phyloP scores from a whole-genome alignment of 2,113 vertebrate species.

The Rhagologus leucostigma region DNA sequence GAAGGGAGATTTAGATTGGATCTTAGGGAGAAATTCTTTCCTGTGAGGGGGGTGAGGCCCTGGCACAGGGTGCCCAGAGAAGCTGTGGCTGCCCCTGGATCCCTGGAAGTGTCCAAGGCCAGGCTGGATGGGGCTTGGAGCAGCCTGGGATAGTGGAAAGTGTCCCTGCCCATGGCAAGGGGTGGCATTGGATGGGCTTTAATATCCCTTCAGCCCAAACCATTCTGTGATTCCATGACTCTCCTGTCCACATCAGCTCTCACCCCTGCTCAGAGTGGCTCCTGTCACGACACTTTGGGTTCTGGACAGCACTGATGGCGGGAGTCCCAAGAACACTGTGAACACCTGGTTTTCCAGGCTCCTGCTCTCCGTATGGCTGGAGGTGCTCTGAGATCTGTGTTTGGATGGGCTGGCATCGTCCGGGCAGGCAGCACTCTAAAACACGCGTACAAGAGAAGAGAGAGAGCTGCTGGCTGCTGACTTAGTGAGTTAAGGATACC shows the following conservation, averaged over 20 bases:
- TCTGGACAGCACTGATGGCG: not conserved
- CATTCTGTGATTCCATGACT: not conserved
- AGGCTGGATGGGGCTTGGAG: fast-evolving
- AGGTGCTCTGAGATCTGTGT: not conserved
- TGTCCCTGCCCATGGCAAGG: not conserved
- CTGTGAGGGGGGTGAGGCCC: fast-evolving
- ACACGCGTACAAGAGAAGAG: not conserved
- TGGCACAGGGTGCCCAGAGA: not conserved
- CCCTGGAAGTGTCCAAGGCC: not conserved
- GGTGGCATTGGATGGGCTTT: not conserved
- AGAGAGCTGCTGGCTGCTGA: not conserved
- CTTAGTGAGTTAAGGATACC: not conserved
- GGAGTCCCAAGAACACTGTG: not conserved
- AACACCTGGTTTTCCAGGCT: not conserved
- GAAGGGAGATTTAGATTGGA: not conserved
- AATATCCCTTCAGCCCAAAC: not conserved
- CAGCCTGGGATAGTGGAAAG: fast-evolving
- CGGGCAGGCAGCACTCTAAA: not conserved
- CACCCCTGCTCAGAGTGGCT: not conserved
- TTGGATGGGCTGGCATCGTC: not conserved
- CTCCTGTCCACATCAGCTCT: not conserved
- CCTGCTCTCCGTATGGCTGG: not conserved
- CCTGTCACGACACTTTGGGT: fast-evolving
- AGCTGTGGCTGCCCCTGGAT: not conserved
- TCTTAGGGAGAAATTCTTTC: not conserved